Evolutionary conservation across 2,113 vertebrate species (phyloP).

Genomic region (Syrmaticus mikado): DNA sequence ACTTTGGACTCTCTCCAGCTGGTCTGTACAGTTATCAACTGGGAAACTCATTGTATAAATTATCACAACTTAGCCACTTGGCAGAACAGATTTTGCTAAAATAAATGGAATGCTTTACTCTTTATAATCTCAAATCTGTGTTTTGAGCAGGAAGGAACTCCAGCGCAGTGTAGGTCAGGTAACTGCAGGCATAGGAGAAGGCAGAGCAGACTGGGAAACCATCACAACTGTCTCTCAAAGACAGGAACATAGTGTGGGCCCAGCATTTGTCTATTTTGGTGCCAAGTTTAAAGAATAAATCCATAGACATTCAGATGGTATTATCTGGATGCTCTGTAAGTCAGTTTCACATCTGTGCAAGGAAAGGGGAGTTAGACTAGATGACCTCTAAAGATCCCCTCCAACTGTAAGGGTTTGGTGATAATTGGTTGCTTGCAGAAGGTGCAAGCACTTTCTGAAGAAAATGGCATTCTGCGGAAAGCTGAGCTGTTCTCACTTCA

Average conservation of each 20-base stretch:
- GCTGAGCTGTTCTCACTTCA: fast-evolving
- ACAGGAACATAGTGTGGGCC: fast-evolving
- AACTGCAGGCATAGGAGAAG: neutral
- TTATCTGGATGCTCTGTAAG: no score
- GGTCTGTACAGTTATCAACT: slow-evolving; percentile 27
- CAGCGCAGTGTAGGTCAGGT: neutral
- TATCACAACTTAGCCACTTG: neutral
- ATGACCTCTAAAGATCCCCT: no score
- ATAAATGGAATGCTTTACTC: neutral
- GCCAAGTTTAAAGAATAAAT: neutral
- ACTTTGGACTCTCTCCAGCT: slow-evolving; percentile 19
- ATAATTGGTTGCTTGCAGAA: neutral
- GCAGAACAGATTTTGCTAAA: neutral
- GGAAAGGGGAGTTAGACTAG: no score
- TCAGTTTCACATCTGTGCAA: no score
- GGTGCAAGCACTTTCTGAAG: neutral
- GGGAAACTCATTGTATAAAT: slow-evolving; percentile 36
- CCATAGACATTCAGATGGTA: fast-evolving
- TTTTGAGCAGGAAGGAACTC: neutral
- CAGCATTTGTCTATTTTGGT: fast-evolving
- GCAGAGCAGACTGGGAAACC: neutral
- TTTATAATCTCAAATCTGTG: neutral
- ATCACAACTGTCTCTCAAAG: no score
- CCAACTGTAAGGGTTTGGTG: no score
- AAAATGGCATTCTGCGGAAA: no score